phyloP scores from a whole-genome alignment of 2,888 invertebrate species.

The Megalurothrips usitatus region DNA sequence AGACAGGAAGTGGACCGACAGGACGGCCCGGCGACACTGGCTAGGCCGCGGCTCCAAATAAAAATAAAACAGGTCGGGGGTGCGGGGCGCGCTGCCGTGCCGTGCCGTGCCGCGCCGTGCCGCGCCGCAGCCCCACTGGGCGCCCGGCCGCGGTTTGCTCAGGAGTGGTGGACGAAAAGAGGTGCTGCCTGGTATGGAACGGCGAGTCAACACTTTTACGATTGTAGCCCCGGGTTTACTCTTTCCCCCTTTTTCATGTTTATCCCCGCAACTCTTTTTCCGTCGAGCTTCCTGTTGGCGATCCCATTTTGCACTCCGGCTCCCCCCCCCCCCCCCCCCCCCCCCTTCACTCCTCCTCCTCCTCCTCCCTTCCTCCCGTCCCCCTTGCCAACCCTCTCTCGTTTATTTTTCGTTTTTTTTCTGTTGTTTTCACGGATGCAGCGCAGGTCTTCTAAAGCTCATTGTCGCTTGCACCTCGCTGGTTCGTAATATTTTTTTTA shows the following conservation, averaged over 20 bases:
- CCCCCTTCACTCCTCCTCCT: too few relatives aligned
- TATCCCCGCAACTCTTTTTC: neutral
- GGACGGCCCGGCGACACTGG: neutral
- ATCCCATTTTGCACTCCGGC: neutral
- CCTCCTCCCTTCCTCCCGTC: too few relatives aligned
- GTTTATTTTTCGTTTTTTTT: too few relatives aligned
- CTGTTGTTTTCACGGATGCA: too few relatives aligned
- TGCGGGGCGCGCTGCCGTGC: too few relatives aligned
- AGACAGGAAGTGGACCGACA: neutral
- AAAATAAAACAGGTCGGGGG: neutral
- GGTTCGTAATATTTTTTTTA: too few relatives aligned
- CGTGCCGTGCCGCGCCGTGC: too few relatives aligned
- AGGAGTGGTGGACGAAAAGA: neutral
- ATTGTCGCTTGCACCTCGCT: too few relatives aligned
- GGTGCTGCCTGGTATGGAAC: neutral
- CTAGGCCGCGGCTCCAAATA: neutral
- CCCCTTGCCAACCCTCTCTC: too few relatives aligned
- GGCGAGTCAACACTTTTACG: constrained; percentile 1
- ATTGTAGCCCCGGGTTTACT: neutral
- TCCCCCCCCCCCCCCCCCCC: too few relatives aligned
- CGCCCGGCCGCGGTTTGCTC: neutral
- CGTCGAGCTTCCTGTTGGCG: constrained; percentile 1
- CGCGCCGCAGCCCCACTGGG: too few relatives aligned
- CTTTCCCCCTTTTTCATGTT: neutral
- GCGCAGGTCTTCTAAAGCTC: too few relatives aligned